Evolutionary conservation across 2,888 invertebrate species (phyloP), one percentile per base, ranked within the genome.

Genomic region (Falcaria lacertinaria): DNA sequence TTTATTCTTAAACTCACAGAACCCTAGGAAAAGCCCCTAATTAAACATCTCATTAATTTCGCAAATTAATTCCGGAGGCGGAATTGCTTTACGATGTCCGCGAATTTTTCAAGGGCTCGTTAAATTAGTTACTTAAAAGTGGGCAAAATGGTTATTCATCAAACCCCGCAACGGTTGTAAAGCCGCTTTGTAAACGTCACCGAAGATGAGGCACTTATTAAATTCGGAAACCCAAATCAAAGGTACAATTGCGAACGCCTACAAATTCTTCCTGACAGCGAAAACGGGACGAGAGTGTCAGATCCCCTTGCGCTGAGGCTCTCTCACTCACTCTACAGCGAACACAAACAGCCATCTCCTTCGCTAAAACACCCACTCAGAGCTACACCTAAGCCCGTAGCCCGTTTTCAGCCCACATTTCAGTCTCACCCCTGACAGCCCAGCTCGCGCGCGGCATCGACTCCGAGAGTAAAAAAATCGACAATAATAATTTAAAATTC

Each of bases 191-290:
- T 49, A 53, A 36, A 42, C 28, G 56, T 59, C 54, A 45, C 47
- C 38, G 36, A 48, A 54, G 53, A 59, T 55, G 52, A 25, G 45
- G 41, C 48, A 66, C 68, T 73, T 77, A 77, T 79, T 74, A 74
- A 80, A 80, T 75, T 79, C 71, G 69, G 76, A 74, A 74, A 71
- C 72, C 78, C 72, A 74, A 76, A 78, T 82, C 74, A 74, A 66
- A 72, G 71, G 70, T 76, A 77, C 69, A 75, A 77, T 77, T 74
- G 75, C 75, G 57, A 64, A 77, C 81, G 84, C 84, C 82, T 80
- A 81, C 82, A 76, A 82, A 73, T 77, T 79, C 77, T 76, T 80
- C 75, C 80, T 79, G 72, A 56, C 68, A 64, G 62, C 57, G 44
- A 68, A 66, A 52, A 51, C 53, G 61, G 67, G 76, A 77, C 76